Percentiles rank a stretch among this genome's conserved stretches.
Evolutionary conservation across 2,888 invertebrate genomes (phyloP).

Genomic region (Idaea biselata): DNA sequence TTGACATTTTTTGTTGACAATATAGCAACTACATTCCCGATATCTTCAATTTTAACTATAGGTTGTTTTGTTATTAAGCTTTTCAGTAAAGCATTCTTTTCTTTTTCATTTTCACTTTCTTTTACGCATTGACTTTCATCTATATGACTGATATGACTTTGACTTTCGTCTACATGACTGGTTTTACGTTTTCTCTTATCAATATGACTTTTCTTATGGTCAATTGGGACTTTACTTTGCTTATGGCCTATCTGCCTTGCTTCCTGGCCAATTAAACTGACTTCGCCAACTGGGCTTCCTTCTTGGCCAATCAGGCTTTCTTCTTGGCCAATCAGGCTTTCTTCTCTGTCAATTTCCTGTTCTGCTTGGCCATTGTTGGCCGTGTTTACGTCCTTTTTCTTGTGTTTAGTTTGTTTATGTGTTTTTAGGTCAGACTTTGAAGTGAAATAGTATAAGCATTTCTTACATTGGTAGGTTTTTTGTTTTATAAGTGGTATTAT

Average conservation of each 20-base stretch:
- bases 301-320: not conserved
- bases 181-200: not conserved
- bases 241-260: not conserved
- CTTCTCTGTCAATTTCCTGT: not conserved
- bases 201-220: not conserved
- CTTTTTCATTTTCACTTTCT: not conserved
- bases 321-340: not conserved
- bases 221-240: not conserved
- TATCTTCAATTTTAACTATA: not conserved
- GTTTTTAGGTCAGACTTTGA: constrained; percentile 27
- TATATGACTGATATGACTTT: no score
- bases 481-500: constrained; percentile 47
- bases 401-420: constrained; percentile 34
- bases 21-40: not conserved
- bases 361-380: not conserved
- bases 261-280: not conserved
- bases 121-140: no score
- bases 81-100: not conserved
- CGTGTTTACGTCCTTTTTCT: constrained; percentile 6
- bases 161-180: not conserved
- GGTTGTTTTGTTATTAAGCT: not conserved
- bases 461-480: constrained; percentile 28
- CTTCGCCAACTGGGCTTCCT: not conserved
- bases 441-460: constrained; percentile 37
- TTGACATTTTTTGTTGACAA: not conserved